Base-by-base conservation (phyloP, 2,797 vertebrate genomes). In the Malurus leucopterus region DNA sequence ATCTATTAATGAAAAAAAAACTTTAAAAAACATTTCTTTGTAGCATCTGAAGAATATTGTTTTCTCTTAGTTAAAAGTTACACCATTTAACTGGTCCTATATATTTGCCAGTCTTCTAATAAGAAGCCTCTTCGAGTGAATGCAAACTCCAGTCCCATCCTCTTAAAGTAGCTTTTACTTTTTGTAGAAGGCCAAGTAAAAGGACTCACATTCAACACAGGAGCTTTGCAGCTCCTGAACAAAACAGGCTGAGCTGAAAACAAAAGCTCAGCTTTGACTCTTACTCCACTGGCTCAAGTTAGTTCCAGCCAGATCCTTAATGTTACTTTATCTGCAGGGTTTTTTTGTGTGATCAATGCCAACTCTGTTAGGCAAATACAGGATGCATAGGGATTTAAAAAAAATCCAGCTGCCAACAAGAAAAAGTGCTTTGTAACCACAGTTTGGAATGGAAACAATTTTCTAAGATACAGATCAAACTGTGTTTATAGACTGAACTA, bases 391-490 rank as follows among this genome's bases (percentile, higher is more conserved):
- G 85, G 93, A 71, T 70, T 87, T 47, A 1, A 76, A 92, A 91
- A 93, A 93, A 90, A 72, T 85, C 59, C 82, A 93, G 34, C 81
- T 94, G 94, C 92, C 93, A 94, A 89, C 84, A 95, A 93, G 95
- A 93, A 91, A 94, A 93, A 95, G 89, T 89, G 89, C 94, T 95
- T 95, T 96, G 93, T 90, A 95, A 89, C 78, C 40, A 81, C 74
- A 46, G 86, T 73, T 94, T 96, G 95, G 95, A 96, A 94, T 94
- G 92, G 93, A 96, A 97, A 92, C 92, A 93, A 87, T 95, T 95
- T 96, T 96, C 87, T 92, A 91, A 96, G 94, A 95, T 94, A 97
- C 44, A 93, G 96, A 97, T 96, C 96, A 96, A 95, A 95, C 54
- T 94, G 89, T 96, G 95, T 95, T 96, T 95, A 95, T 94, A 96